phyloP scores from a whole-genome alignment of 2,797 vertebrate species.

The Decapterus maruadsi region DNA sequence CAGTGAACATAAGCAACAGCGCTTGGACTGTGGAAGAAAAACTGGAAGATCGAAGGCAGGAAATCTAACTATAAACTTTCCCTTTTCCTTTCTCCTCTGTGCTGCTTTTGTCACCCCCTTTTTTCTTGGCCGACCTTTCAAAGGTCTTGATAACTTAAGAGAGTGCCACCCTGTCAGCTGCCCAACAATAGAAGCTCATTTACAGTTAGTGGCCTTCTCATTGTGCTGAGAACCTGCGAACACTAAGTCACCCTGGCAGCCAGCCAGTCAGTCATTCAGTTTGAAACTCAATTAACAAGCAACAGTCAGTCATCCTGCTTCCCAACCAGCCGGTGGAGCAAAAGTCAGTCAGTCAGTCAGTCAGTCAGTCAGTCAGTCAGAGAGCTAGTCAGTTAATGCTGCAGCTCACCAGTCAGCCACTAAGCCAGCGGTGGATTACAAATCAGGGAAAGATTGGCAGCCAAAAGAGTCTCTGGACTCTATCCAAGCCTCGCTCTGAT shows the following conservation, averaged over 20 bases:
- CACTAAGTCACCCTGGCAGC: constrained; percentile 9
- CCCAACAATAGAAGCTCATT: constrained; percentile 26
- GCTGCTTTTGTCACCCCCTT: not conserved
- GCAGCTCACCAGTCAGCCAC: constrained; percentile 51
- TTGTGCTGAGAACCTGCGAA: constrained; percentile 14
- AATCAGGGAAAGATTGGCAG: constrained; percentile 70
- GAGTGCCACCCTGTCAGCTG: constrained; percentile 8
- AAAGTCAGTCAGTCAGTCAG: constrained; percentile 20
- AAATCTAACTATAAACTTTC: constrained; percentile 38
- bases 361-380: constrained; percentile 40
- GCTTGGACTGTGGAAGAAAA: constrained; percentile 47
- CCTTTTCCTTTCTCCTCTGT: constrained; percentile 4
- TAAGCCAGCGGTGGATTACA: constrained; percentile 69
- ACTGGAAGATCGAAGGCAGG: constrained; percentile 10
- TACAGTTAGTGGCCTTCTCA: constrained; percentile 20
- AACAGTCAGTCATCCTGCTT: not conserved
- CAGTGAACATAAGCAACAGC: constrained; percentile 54
- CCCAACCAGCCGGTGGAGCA: too few relatives aligned
- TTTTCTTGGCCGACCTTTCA: constrained; percentile 9
- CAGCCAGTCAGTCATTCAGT: constrained; percentile 16
- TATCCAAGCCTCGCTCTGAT: constrained; percentile 67
- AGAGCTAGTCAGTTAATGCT: constrained; percentile 40
- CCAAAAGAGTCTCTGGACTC: constrained; percentile 62
- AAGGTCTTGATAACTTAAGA: constrained; percentile 23
- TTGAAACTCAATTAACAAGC: constrained; percentile 12